These are phyloP conservation scores for Cettia cetti DNA, from an alignment of 2,113 vertebrate species.

Conservation along the genomic window DNA sequence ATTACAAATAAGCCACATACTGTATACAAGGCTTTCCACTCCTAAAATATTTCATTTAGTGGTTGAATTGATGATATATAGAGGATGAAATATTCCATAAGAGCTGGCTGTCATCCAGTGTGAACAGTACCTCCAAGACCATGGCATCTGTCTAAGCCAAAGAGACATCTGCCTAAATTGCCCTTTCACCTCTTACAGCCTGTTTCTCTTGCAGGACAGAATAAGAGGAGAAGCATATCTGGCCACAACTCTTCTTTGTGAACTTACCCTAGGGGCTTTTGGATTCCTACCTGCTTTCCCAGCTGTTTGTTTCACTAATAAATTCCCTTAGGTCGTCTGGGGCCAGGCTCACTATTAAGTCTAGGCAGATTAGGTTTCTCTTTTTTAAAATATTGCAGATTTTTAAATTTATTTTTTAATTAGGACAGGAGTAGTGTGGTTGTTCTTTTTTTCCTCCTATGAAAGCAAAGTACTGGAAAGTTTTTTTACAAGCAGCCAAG, in stretches of 20 bases:
- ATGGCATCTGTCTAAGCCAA: conserved; percentile 65
- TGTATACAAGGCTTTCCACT: not conserved
- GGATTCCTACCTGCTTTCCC: conserved; percentile 59
- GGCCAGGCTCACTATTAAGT: conserved; percentile 59
- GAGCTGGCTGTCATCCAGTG: not conserved
- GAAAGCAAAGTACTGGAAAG: not conserved
- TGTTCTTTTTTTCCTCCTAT: not conserved
- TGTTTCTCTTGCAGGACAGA: conserved; percentile 60
- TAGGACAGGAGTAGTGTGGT: not conserved
- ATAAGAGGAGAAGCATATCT: not conserved
- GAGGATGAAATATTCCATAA: not conserved
- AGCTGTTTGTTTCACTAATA: conserved; percentile 63
- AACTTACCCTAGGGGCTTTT: not conserved
- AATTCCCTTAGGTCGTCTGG: conserved; percentile 61
- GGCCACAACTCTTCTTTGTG: not conserved
- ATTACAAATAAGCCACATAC: not conserved
- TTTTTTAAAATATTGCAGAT: not conserved
- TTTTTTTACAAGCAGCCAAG: not conserved
- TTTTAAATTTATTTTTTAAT: not conserved
- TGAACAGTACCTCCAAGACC: conserved; percentile 48
- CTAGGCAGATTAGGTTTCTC: conserved; percentile 71
- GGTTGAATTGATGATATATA: not conserved
- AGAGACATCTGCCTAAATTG: conserved; percentile 50
- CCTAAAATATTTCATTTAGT: not conserved
- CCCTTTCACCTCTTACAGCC: conserved; percentile 62